Evolutionary conservation across 2,113 vertebrate genomes (phyloP), one percentile per base, ranked within the genome.

Genomic region (Pelusios castaneus): DNA sequence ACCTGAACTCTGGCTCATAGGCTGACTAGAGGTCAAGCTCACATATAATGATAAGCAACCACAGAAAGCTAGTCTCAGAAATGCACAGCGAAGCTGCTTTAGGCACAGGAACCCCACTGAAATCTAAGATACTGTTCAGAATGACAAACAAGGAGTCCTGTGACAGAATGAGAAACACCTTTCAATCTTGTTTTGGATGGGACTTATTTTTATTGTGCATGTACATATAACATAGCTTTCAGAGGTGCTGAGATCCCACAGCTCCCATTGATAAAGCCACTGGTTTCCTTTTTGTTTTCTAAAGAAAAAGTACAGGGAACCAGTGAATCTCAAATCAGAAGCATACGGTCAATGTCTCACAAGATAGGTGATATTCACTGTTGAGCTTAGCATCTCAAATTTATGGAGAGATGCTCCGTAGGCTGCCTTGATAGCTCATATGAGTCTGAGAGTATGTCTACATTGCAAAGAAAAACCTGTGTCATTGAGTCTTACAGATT

Each of bases 291-390:
- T 73, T 85, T 90, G 70, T 0, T 76, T 92, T 92, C 91, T 60
- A 55, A 90, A 94, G 38, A 73, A 80, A 85, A 92, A 49, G 82
- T 8, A 81, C 91, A 90, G 34, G 63, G 90, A 96, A 21, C 43
- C 76, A 87, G 34, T 29, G 89, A 45, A 94, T 45, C 58, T 92
- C 70, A 90, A 91, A 87, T 3, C 87, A 90, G 21, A 8, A 60
- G 45, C 70, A 91, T 6, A 5, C 7, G 38, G 90, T 94, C 88
- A 10, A 45, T 14, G 11, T 82, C 41, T 90, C 86, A 49, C 2
- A 2, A 27, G 84, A 80, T 70, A 73, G 49, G 49, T 31, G 78
- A 34, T 25, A 90, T 38, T 24, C 86, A 43, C 47, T 82, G 52
- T 82, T 89, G 91, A 70, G 1, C 1, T 41, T 12, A 55, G 2